Base-by-base conservation (phyloP, 2,113 vertebrate species). In the Smithornis capensis region DNA sequence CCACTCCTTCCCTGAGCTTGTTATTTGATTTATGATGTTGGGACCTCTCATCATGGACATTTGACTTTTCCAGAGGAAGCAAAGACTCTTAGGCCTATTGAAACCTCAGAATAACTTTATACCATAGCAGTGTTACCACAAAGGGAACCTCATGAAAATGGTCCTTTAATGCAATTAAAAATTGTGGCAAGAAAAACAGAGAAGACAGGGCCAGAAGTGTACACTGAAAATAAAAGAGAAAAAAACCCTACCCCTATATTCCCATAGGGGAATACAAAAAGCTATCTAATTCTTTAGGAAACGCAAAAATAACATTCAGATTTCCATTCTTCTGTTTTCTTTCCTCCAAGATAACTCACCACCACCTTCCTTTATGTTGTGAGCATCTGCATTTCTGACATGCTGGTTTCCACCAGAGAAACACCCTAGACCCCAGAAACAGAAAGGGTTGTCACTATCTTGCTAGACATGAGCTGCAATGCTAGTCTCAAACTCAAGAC, bases 21-120 rank as follows among this genome's bases (percentile, higher is more conserved):
- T 37, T 35, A 44, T 69, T 70, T 89, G 38, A 73, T 47, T 92
- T 33, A 70, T 35, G 18, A 82, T 29, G 8, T 31, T 63, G 44
- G n/a, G 45, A 68, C 1, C 6, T 17, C 18, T 87, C 62, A 68
- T 0, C 0, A 78, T 4, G 27, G 19, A 49, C 28, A 45, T 50
- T 49, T 50, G 38, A n/a, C 31, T 81, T 89, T 55, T 28, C 38
- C 5, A 11, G 27, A 35, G 4, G 28, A 78, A 71, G 8, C 4
- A 47, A 75, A 82, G 60, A 10, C 3, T 76, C 7, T 56, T 40
- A 49, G 53, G 45, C 12, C 11, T 69, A 16, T 16, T 47, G 42
- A 76, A 89, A 79, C 9, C 15, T 69, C 71, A 62, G 37, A 59
- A 73, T 1, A 62, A 22, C 25, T 14, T 89, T 55, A 87, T 13